phyloP scores from a whole-genome alignment of 2,888 invertebrate species.

The Artemia sinica region DNA sequence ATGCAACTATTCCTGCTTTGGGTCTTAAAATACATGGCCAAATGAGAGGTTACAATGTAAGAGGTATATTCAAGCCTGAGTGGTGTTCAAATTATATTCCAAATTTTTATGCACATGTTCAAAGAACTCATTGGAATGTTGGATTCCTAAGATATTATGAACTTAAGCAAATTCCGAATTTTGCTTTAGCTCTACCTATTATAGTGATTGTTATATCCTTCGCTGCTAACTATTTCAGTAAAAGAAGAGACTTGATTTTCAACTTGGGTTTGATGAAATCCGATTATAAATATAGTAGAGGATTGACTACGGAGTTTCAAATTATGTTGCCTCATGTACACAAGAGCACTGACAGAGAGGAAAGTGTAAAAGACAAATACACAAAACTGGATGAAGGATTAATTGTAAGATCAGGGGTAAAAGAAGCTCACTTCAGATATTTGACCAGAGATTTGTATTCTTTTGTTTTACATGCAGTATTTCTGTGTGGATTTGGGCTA shows the following conservation, averaged over 20 bases:
- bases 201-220: slow-evolving; percentile 41
- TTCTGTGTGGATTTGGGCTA: slow-evolving; percentile 55
- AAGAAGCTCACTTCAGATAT: too few relatives aligned
- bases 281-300: slow-evolving; percentile 17
- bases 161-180: slow-evolving; percentile 82
- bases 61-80: slow-evolving; percentile 21
- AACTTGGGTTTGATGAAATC: slow-evolving; percentile 28
- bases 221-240: slow-evolving; percentile 23
- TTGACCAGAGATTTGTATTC: slow-evolving; percentile 26
- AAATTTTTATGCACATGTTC: slow-evolving; percentile 68
- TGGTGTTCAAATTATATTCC: slow-evolving; percentile 36
- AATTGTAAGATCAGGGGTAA: too few relatives aligned
- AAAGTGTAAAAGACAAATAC: too few relatives aligned
- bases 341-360: too few relatives aligned
- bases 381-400: too few relatives aligned
- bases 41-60: slow-evolving; percentile 32
- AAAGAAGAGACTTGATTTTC: slow-evolving; percentile 20
- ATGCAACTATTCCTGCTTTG: slow-evolving; percentile 23
- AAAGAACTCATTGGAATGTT: slow-evolving; percentile 83
- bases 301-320: background rate
- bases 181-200: slow-evolving; percentile 67
- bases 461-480: slow-evolving; percentile 53
- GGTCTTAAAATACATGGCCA: slow-evolving; percentile 18
- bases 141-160: slow-evolving; percentile 74
- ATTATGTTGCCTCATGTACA: too few relatives aligned